These are phyloP conservation scores for Drosophila testacea DNA, from an alignment of 2,888 invertebrate species.

Conservation along the genomic window DNA sequence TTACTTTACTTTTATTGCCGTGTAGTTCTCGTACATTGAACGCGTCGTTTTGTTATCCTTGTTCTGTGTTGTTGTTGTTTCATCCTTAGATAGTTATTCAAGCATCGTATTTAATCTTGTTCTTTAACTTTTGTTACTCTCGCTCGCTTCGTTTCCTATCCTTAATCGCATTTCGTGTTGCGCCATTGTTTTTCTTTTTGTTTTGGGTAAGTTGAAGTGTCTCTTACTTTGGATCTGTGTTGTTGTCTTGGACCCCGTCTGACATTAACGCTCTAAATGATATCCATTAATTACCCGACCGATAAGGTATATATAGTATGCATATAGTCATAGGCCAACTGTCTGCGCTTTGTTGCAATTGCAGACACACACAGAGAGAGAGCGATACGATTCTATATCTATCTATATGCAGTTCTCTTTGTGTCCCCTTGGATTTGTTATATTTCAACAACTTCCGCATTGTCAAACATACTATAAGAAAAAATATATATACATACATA, in stretches of 20 bases:
- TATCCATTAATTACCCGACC: slow-evolving; percentile 65
- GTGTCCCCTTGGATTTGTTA: slow-evolving; percentile 75
- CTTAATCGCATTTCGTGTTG: slow-evolving; percentile 53
- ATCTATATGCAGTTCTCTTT: slow-evolving; percentile 69
- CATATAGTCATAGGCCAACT: slow-evolving; percentile 47
- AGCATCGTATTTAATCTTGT: slow-evolving; percentile 34
- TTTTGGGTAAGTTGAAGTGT: slow-evolving; percentile 55
- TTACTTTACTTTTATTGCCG: slow-evolving; percentile 4
- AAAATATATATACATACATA: slow-evolving; percentile 12
- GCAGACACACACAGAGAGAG: slow-evolving; percentile 48
- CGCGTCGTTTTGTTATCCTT: slow-evolving; percentile 20
- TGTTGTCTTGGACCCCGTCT: slow-evolving; percentile 9
- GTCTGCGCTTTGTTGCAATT: slow-evolving; percentile 69
- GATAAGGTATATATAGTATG: slow-evolving; percentile 46
- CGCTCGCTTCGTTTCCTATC: slow-evolving; percentile 52
- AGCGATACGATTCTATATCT: slow-evolving; percentile 47
- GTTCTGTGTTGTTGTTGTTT: slow-evolving; percentile 32
- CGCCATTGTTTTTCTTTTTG: slow-evolving; percentile 1
- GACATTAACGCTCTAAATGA: slow-evolving; percentile 59
- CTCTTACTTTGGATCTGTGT: slow-evolving; percentile 5
- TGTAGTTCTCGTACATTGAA: slow-evolving; percentile 13
- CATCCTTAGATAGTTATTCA: slow-evolving; percentile 55
- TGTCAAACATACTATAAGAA: slow-evolving; percentile 68
- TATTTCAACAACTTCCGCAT: slow-evolving; percentile 76
- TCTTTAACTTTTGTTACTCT: slow-evolving; percentile 34